These are phyloP conservation scores for Alectura lathami DNA, from an alignment of 2,113 vertebrate genomes.

Conservation along the genomic window DNA sequence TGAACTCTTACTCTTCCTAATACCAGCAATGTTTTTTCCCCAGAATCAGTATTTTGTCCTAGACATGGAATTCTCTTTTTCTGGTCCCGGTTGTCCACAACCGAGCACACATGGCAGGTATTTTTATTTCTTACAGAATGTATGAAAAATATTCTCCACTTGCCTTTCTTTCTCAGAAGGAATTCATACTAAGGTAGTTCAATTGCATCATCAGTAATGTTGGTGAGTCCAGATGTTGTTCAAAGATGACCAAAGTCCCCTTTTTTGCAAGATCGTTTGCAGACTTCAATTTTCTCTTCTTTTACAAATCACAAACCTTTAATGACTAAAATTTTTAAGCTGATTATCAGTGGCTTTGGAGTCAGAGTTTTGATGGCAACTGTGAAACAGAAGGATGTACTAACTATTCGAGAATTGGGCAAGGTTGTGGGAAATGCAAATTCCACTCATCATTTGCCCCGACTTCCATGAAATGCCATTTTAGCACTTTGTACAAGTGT, in stretches of 20 bases:
- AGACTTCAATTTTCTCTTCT: background rate
- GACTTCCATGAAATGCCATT: background rate
- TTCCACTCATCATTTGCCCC: background rate
- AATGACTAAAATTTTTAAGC: background rate
- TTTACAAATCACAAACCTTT: background rate
- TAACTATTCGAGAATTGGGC: background rate
- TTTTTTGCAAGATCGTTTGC: background rate
- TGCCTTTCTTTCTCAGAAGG: background rate
- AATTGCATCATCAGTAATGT: background rate
- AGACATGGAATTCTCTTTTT: background rate
- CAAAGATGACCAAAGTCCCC: rapidly evolving
- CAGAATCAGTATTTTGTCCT: background rate
- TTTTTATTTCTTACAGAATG: background rate
- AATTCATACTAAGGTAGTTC: background rate
- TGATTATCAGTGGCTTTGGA: background rate
- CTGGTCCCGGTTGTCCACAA: background rate
- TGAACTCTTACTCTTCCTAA: background rate
- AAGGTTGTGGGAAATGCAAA: background rate
- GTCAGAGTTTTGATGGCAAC: background rate
- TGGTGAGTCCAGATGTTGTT: background rate
- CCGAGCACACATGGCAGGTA: background rate
- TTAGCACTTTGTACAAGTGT: background rate
- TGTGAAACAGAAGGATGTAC: background rate
- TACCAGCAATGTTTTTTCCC: background rate
- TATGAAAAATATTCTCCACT: background rate